Evolutionary conservation across 2,797 vertebrate species (phyloP).

Genomic region (Propithecus deckenii): DNA sequence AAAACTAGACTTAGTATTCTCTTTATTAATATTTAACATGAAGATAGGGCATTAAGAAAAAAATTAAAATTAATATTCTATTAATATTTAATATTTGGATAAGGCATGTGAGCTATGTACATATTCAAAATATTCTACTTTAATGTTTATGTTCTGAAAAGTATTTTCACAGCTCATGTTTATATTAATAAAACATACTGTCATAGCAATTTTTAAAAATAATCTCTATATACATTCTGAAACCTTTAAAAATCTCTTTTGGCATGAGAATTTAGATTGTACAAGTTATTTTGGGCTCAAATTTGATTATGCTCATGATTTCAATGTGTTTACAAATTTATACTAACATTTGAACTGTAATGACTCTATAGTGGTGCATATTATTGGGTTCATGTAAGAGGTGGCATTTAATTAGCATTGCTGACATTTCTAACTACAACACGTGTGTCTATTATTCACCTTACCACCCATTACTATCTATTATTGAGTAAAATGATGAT

Average conservation of each 20-base stretch:
- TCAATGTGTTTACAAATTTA: background rate
- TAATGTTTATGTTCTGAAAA: constrained; percentile 43
- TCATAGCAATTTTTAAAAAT: constrained; percentile 26
- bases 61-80: background rate
- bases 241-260: constrained; percentile 40
- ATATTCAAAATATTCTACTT: background rate
- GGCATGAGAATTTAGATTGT: constrained; percentile 8
- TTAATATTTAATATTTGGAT: constrained; percentile 22
- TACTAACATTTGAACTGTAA: background rate
- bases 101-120: background rate
- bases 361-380: background rate
- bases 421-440: background rate
- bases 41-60: constrained; percentile 7
- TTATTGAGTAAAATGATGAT: background rate
- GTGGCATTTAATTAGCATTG: background rate
- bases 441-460: background rate
- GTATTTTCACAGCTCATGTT: constrained; percentile 46
- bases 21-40: constrained; percentile 6
- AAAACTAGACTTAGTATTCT: background rate
- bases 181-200: constrained; percentile 55
- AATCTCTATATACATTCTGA: constrained; percentile 40
- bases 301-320: background rate
- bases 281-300: background rate
- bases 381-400: background rate
- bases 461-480: background rate